phyloP scores from a whole-genome alignment of 1,140 invertebrate genomes.

The Achroia grisella region DNA sequence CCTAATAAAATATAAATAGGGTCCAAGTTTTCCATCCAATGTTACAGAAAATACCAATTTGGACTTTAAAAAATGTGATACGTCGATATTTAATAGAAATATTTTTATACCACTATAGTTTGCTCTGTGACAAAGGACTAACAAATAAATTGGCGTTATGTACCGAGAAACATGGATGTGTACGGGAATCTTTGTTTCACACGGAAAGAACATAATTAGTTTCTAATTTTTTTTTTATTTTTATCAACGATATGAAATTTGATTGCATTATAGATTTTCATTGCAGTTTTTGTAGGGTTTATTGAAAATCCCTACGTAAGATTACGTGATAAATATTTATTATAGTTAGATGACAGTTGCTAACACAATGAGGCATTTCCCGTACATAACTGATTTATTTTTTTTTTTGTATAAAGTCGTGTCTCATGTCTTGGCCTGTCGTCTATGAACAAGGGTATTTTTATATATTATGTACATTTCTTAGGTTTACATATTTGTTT shows the following conservation, averaged over 20 bases:
- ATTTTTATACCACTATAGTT: conserved; percentile 32
- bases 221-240: conserved; percentile 17
- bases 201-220: conserved; percentile 68
- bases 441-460: conserved; percentile 58
- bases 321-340: conserved; percentile 63
- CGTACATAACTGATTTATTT: conserved; percentile 68
- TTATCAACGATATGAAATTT: no score
- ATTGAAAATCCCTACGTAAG: conserved; percentile 35
- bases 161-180: conserved; percentile 58
- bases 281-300: conserved; percentile 16
- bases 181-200: conserved; percentile 71
- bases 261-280: conserved; percentile 3
- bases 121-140: conserved; percentile 51
- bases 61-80: conserved; percentile 63
- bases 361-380: conserved; percentile 64
- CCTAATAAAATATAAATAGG: conserved; percentile 47
- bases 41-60: conserved; percentile 48
- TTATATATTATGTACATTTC: conserved; percentile 57
- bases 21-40: conserved; percentile 69
- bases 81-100: conserved; percentile 31
- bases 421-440: conserved; percentile 71
- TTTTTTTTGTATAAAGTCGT: conserved; percentile 71
- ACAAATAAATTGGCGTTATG: conserved; percentile 30
- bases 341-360: conserved; percentile 60
- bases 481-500: conserved; percentile 49